Evolutionary conservation across 2,113 vertebrate species (phyloP).

Genomic region (Nanorana parkeri): DNA sequence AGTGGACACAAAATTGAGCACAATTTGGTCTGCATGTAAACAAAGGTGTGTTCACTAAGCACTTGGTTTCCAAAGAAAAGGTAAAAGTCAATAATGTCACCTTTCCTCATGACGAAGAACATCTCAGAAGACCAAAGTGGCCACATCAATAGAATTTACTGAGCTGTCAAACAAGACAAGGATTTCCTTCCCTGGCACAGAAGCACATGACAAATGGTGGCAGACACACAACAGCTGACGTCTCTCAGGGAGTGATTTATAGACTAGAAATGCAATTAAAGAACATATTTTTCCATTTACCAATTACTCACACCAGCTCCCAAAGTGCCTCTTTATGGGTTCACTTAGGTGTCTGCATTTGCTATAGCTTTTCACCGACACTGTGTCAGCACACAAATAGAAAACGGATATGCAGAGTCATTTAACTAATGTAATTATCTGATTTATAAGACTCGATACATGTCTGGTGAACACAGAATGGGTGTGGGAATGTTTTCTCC

Average conservation of each 20-base stretch:
- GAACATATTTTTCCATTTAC: background rate
- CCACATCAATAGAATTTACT: no score
- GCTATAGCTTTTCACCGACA: background rate
- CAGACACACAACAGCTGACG: background rate
- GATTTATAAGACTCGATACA: conserved; percentile 1
- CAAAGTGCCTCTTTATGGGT: conserved; percentile 2
- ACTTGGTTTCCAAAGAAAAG: no score
- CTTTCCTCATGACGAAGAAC: no score
- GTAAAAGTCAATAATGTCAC: no score
- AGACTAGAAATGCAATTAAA: background rate
- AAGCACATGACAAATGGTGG: background rate
- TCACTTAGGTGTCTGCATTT: conserved; percentile 7
- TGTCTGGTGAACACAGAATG: conserved; percentile 8
- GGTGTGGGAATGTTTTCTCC: background rate
- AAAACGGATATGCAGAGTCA: background rate
- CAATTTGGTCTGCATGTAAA: no score
- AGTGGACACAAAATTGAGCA: no score
- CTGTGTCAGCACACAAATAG: no score
- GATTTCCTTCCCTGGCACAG: background rate
- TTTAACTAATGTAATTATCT: conserved; percentile 15
- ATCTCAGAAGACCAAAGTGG: no score
- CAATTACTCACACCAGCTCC: background rate
- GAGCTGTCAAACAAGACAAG: background rate
- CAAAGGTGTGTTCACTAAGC: no score
- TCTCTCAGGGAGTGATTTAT: background rate